A percentile compares a stretch with the other conserved stretches of the same genome.
Evolutionary conservation across 1,140 invertebrate genomes (phyloP).

Genomic region (Danaus melanippus): DNA sequence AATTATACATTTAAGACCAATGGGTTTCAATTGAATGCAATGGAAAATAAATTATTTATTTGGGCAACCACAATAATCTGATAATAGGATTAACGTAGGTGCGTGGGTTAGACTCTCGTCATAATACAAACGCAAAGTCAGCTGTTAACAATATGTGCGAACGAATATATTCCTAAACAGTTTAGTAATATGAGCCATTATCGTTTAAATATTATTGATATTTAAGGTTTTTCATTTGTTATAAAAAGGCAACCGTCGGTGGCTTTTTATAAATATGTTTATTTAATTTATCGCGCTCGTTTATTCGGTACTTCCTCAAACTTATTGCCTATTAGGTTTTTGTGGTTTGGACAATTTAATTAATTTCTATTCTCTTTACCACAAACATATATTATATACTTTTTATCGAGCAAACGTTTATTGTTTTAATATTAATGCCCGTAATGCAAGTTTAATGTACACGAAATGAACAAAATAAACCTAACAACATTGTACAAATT

Average conservation of each 20-base stretch:
- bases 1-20: slow-evolving; percentile 4
- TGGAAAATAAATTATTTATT: slow-evolving; percentile 66
- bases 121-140: slow-evolving; percentile 21
- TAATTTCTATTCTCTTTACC: too few species aligned
- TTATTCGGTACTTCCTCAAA: slow-evolving; percentile 61
- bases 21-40: slow-evolving; percentile 39
- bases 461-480: too few species aligned
- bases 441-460: too few species aligned
- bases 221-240: background rate
- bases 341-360: slow-evolving; percentile 30
- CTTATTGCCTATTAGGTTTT: slow-evolving; percentile 59
- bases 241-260: slow-evolving; percentile 24
- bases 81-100: slow-evolving; percentile 60
- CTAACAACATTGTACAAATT: slow-evolving; percentile 10
- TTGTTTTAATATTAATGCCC: too few species aligned
- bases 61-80: slow-evolving; percentile 49
- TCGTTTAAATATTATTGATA: slow-evolving; percentile 1
- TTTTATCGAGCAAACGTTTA: too few species aligned
- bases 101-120: slow-evolving; percentile 50
- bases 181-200: slow-evolving; percentile 5
- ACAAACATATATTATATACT: too few species aligned
- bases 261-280: slow-evolving; percentile 65
- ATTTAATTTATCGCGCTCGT: slow-evolving; percentile 67
- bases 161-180: slow-evolving; percentile 1
- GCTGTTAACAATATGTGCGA: slow-evolving; percentile 1